Evolutionary conservation across 1,140 invertebrate genomes (phyloP), one percentile per base, ranked within the genome.

Genomic region (Leucophenga varia): DNA sequence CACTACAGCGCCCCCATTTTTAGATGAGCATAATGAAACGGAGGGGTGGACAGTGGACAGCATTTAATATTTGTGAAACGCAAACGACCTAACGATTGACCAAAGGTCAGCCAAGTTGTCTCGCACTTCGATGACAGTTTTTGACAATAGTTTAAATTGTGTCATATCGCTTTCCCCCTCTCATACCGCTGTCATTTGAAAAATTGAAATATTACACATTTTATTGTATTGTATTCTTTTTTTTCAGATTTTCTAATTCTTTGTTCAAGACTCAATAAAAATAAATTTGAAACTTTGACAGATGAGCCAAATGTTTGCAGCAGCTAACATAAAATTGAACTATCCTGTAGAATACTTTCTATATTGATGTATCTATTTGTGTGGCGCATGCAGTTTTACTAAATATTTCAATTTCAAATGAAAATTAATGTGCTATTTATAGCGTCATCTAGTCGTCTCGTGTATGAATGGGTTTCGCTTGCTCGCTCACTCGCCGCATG

Each of bases 141-240:
- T n/a, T n/a, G n/a, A n/a, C n/a, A n/a, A 53, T 12, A 19, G 35
- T 67, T 59, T 67, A 67, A 67, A 67, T 59, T 67, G 59, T 67
- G 64, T 59, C 63, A 59, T 17, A 54, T 30, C 37, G 49, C 41
- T 43, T 6, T 48, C 17, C 31, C 4, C 32, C 12, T 14, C 32
- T 34, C 32, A 14, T 18, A n/a, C 17, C 40, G 25, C 32, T 32
- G 8, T 19, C 43, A 17, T 47, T 37, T 35, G 35, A 63, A 67
- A 64, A 67, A 67, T 67, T 67, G 63, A 67, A 67, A 67, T 67
- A 67, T 67, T 67, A 63, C 56, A 63, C 63, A 64, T 57, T 64
- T 54, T 48, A 64, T 51, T 35, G 43, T 54, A 32, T 45, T 34
- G 32, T n/a, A 34, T 34, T 52, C 54, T 57, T 57, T 42, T 50